Conservation (phyloP, 2,888 invertebrate species). For the Onthophagus sagittarius region DNA sequence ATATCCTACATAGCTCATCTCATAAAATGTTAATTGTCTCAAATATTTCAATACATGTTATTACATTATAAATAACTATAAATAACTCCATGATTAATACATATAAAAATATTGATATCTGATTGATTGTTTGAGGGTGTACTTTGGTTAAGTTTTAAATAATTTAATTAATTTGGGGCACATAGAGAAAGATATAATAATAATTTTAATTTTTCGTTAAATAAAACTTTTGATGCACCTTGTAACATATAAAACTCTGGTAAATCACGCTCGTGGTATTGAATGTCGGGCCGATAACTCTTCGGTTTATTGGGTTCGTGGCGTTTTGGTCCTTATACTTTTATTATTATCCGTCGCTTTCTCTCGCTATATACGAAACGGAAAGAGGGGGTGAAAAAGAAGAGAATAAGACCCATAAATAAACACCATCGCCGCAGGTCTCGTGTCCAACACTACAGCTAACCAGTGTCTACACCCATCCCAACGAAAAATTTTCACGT, state of each 20-base stretch:
- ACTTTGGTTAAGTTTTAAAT: no score
- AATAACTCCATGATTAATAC: no score
- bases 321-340: not conserved
- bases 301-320: not conserved
- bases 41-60: no score
- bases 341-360: not conserved
- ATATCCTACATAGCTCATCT: no score
- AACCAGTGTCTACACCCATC: not conserved
- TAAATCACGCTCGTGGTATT: not conserved
- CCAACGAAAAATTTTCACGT: not conserved
- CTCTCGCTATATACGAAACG: not conserved
- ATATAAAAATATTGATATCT: no score
- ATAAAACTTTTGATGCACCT: not conserved
- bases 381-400: not conserved
- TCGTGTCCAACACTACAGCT: not conserved
- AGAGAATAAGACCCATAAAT: not conserved
- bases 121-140: no score
- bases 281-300: not conserved
- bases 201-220: no score
- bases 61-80: no score
- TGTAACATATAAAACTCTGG: not conserved
- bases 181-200: no score
- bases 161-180: no score
- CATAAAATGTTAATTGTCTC: no score
- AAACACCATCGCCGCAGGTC: not conserved